phyloP scores from a whole-genome alignment of 2,888 invertebrate species.

The Poecilobothrus nobilitatus region DNA sequence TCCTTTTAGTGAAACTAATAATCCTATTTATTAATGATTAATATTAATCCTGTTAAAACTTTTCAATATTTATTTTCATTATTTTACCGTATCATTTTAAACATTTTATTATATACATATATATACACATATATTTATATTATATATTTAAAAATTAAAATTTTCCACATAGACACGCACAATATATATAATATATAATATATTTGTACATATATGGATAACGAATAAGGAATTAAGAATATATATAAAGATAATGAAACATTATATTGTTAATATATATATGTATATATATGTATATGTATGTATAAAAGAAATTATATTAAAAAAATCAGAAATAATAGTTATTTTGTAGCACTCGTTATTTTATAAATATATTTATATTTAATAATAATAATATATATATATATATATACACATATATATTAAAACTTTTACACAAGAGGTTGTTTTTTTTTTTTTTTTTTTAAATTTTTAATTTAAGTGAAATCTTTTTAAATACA shows the following conservation, averaged over 20 bases:
- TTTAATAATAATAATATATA: too few relatives aligned
- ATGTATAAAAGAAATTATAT: too few relatives aligned
- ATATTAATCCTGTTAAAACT: constrained; percentile 6
- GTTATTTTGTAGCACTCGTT: too few relatives aligned
- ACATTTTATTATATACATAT: not conserved
- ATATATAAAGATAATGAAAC: not conserved
- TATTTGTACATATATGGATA: not conserved
- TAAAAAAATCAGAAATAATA: too few relatives aligned
- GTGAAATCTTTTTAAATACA: too few relatives aligned
- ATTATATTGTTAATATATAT: not conserved
- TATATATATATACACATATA: too few relatives aligned
- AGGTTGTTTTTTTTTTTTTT: too few relatives aligned
- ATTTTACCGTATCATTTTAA: not conserved
- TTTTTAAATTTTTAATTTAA: too few relatives aligned
- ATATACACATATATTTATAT: not conserved
- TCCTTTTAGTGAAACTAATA: constrained; percentile 1
- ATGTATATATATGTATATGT: too few relatives aligned
- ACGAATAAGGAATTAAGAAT: not conserved
- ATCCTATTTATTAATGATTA: constrained; percentile 6
- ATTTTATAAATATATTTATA: too few relatives aligned
- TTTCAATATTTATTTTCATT: not conserved
- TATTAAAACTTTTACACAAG: too few relatives aligned
- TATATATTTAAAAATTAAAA: not conserved
- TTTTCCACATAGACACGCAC: not conserved
- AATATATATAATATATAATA: not conserved